Evolutionary conservation across 2,797 vertebrate species (phyloP), one percentile per base, ranked within the genome.

Genomic region (Anomalospiza imberbis): DNA sequence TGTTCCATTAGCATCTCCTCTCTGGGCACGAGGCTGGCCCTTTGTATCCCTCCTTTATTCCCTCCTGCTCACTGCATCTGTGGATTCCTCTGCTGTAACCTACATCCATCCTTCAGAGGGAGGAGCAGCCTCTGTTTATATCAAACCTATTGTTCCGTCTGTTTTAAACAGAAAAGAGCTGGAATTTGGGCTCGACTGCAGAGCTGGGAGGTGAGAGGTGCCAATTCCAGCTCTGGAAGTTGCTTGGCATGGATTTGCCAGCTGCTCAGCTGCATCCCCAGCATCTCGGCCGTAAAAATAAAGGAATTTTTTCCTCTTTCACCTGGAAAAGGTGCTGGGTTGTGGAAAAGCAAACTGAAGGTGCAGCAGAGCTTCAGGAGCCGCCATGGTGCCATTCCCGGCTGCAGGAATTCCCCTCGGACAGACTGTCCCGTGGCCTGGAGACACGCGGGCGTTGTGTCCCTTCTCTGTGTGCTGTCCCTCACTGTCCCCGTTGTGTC

Each of bases 1-100:
- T 76, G 83, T 96, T 91, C 83, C 90, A 95, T 96, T 79, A 94
- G 13, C 77, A 31, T 95, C 91, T 94, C 61, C 71, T 89, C n/a
- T 4, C 53, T 17, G 73, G 34, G 66, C 79, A 42, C 6, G 13
- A 13, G 42, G 40, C 72, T 54, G 58, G 10, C 51, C 74, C 88
- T 84, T 47, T 55, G 53, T 53, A 1, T 6, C 38, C 78, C 73
- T 10, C 45, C 2, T 26, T 18, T 9, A 74, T 44, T 22, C 29
- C 70, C 86, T 85, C 53, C 82, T 51, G 6, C 73, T 66, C 8
- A 2, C 88, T 76, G 75, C 93, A 44, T 38, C 79, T 12, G 1
- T 51, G 63, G 26, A 7, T 60, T 26, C 53, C 89, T 92, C 61
- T 42, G 4, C 93, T 63, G 17, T 63, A 85, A 61, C 87, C 85